These are phyloP conservation scores for Myxocyprinus asiaticus DNA, from an alignment of 2,113 vertebrate genomes.

Conservation along the genomic window DNA sequence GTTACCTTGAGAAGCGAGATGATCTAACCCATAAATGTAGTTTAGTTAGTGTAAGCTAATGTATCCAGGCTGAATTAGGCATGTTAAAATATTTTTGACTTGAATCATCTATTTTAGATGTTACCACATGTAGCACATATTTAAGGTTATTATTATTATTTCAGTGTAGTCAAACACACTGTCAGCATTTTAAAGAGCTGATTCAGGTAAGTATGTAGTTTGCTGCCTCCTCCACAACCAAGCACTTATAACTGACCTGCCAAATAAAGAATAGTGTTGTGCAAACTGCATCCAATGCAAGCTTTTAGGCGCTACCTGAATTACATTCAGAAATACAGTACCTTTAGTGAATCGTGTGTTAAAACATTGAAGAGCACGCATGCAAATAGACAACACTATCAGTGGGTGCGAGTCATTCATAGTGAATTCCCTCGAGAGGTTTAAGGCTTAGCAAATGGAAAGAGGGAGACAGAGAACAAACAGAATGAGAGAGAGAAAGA, in stretches of 20 bases:
- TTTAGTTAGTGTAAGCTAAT: no score
- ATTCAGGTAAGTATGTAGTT: neutral
- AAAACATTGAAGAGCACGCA: neutral
- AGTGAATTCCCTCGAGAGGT: neutral
- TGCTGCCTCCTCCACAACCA: neutral
- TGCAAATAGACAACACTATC: neutral
- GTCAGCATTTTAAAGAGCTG: neutral
- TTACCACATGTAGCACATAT: no score
- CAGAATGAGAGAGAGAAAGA: no score
- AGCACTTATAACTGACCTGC: neutral
- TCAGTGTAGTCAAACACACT: neutral
- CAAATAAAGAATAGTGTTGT: neutral
- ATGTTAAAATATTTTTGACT: no score
- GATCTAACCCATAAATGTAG: no score
- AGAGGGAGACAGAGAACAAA: neutral
- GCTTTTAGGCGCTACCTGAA: neutral
- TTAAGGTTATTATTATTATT: no score
- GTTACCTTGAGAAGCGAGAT: no score
- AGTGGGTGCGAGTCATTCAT: neutral
- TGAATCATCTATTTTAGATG: no score
- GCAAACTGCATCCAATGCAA: neutral
- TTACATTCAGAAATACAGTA: conserved; percentile 6
- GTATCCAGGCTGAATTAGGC: no score
- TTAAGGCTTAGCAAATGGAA: neutral
- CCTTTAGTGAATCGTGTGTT: neutral